A percentile compares a stretch with the other conserved stretches of the same genome.
Conservation (phyloP, 2,888 invertebrate genomes). For the Nudaria mundana region DNA sequence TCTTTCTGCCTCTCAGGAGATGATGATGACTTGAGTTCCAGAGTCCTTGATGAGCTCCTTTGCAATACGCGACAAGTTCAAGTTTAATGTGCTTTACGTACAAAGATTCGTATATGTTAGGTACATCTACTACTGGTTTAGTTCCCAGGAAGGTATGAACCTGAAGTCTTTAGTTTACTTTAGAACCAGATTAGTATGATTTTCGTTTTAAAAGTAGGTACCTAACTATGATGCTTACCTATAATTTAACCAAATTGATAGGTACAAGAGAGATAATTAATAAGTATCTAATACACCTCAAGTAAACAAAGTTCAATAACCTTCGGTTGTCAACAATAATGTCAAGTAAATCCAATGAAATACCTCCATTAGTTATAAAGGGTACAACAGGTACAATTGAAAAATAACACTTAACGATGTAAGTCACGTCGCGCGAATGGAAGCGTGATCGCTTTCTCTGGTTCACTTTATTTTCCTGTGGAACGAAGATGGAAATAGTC, state of each 20-base stretch:
- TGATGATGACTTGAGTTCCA: too few species aligned
- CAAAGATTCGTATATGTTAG: too few species aligned
- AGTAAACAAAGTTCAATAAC: slow-evolving; percentile 4
- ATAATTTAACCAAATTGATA: background rate
- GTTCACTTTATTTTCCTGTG: slow-evolving; percentile 17
- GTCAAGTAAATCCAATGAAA: slow-evolving; percentile 11
- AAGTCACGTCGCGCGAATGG: slow-evolving; percentile 15
- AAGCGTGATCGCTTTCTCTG: slow-evolving; percentile 16
- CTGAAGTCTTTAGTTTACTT: too few species aligned
- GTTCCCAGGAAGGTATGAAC: too few species aligned
- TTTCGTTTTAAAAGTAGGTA: too few species aligned
- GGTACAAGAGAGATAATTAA: too few species aligned
- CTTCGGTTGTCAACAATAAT: slow-evolving; percentile 7
- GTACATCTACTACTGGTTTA: too few species aligned
- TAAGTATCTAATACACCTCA: background rate
- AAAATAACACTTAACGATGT: slow-evolving; percentile 12
- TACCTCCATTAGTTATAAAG: slow-evolving; percentile 13
- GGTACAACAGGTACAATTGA: slow-evolving; percentile 14
- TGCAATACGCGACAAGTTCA: too few species aligned
- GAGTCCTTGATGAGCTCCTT: too few species aligned
- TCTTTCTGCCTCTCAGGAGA: too few species aligned
- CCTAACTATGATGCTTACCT: background rate
- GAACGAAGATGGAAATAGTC: slow-evolving; percentile 8
- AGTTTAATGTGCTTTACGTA: too few species aligned
- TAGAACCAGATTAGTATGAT: too few species aligned